These are phyloP conservation scores for Canis aureus DNA, from an alignment of 2,113 vertebrate species.

Conservation along the genomic window DNA sequence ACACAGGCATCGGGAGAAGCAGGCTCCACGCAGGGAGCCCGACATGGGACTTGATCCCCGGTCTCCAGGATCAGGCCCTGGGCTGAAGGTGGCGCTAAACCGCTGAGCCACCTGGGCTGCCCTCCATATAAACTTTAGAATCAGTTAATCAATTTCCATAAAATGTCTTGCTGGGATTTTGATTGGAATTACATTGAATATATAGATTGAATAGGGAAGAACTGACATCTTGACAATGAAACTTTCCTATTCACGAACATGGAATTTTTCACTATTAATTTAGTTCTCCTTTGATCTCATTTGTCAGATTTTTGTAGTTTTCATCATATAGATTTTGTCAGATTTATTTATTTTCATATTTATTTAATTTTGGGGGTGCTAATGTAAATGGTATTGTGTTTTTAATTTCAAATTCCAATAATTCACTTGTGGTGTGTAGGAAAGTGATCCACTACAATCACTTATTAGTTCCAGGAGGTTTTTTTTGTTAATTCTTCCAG, in stretches of 20 bases:
- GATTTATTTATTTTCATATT: background rate
- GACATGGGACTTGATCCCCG: too few species aligned
- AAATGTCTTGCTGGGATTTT: background rate
- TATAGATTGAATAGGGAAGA: background rate
- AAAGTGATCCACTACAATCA: too few species aligned
- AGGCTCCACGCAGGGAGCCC: too few species aligned
- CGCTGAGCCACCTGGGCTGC: too few species aligned
- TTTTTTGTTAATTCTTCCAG: too few species aligned
- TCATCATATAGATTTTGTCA: background rate
- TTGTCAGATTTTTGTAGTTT: background rate
- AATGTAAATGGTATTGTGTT: background rate
- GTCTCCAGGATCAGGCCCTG: too few species aligned
- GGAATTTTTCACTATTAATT: background rate
- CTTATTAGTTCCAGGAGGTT: too few species aligned
- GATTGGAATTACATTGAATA: background rate
- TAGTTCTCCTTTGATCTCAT: background rate
- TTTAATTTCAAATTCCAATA: too few species aligned
- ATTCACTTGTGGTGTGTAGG: too few species aligned
- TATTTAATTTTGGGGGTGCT: background rate
- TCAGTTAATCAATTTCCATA: background rate
- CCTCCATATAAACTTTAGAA: background rate
- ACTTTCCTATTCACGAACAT: background rate
- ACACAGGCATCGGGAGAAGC: too few species aligned
- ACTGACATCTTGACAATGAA: background rate
- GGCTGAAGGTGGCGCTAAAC: too few species aligned